Evolutionary conservation across 2,113 vertebrate genomes (phyloP).

Genomic region (Suncus etruscus): DNA sequence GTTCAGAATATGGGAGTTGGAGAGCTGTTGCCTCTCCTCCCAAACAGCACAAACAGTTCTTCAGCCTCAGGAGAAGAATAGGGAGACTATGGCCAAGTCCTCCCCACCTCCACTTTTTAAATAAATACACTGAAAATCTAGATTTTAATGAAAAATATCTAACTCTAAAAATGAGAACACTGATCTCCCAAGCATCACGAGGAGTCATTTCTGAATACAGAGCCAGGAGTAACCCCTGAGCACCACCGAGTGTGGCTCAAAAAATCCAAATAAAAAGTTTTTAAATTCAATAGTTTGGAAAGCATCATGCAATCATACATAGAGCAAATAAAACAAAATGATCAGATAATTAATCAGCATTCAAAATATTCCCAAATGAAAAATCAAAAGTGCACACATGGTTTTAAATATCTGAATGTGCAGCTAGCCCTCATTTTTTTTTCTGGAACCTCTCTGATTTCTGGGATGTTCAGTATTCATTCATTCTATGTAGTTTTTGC

Average conservation of each 20-base stretch:
- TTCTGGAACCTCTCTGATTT: conserved; percentile 15
- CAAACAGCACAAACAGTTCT: not conserved
- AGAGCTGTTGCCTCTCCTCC: not conserved
- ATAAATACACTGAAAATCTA: conserved; percentile 25
- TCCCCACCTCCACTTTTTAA: not conserved
- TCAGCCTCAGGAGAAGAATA: not conserved
- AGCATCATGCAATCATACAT: not conserved
- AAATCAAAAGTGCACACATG: not conserved
- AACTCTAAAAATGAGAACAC: conserved; percentile 35
- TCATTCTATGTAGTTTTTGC: not conserved
- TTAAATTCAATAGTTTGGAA: not conserved
- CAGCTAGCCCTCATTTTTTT: not conserved
- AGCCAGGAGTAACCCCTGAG: too few species aligned
- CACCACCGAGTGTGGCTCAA: too few species aligned
- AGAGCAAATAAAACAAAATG: conserved; percentile 14
- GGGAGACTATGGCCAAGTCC: not conserved
- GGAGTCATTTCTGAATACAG: too few species aligned
- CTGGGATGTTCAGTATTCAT: not conserved
- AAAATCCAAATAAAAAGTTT: too few species aligned
- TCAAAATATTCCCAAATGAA: not conserved
- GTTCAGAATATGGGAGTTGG: not conserved
- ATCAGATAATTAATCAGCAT: not conserved
- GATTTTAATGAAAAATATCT: conserved; percentile 26
- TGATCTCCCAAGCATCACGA: too few species aligned
- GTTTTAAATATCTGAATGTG: conserved; percentile 30